Evolutionary conservation across 92 coral and sea anemone species (phyloP).

Genomic region (Plumapathes pennacea): DNA sequence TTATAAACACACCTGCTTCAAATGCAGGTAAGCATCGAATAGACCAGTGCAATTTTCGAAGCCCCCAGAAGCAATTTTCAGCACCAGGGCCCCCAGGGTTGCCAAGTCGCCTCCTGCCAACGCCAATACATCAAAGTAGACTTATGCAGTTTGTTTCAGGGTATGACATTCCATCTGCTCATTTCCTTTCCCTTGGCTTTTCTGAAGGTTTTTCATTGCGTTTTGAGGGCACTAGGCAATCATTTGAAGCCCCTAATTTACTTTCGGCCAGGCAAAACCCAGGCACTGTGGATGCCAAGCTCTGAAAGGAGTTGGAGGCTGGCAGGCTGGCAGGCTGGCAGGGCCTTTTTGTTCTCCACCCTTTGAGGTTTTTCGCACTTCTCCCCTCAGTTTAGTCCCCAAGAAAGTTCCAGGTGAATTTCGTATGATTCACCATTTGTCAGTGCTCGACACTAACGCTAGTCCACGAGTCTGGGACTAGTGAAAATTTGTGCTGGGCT

Average conservation of each 20-base stretch:
- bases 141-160: background rate
- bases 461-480: slow-evolving; percentile 18
- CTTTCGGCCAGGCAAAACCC: slow-evolving; percentile 1
- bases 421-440: slow-evolving; percentile 38
- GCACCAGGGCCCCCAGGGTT: background rate
- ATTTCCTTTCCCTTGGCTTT: background rate
- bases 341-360: slow-evolving; percentile 54
- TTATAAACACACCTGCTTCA: background rate
- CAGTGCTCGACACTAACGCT: slow-evolving; percentile 44
- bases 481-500: slow-evolving; percentile 22
- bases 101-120: background rate
- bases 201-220: background rate
- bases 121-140: background rate
- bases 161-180: background rate
- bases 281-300: background rate
- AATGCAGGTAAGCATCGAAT: background rate
- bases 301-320: background rate
- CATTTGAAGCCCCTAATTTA: background rate
- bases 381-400: slow-evolving; percentile 58
- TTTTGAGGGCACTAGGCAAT: background rate
- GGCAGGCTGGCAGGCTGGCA: slow-evolving; percentile 5
- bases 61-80: too few relatives aligned
- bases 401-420: slow-evolving; percentile 40
- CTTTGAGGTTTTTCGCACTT: slow-evolving; percentile 23
- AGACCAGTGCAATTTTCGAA: background rate